Evolutionary conservation across 2,113 vertebrate species (phyloP).

Genomic region (Lampris megalopsis): DNA sequence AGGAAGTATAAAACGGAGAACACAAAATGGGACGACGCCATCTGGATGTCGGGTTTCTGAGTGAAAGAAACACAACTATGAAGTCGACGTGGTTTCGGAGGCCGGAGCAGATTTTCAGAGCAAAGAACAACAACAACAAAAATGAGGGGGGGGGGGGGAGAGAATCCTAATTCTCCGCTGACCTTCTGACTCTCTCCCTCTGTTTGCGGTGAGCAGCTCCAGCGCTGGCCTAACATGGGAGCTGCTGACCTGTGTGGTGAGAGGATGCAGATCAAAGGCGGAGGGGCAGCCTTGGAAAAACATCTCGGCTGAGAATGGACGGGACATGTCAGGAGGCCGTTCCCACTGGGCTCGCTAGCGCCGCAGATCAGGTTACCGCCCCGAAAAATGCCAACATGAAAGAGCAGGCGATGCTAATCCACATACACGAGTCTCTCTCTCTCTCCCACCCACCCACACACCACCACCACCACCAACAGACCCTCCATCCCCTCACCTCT

Average conservation of each 20-base stretch:
- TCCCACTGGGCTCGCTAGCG: conserved; percentile 85
- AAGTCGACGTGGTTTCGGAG: conserved; percentile 7
- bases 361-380: conserved; percentile 88
- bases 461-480: conserved; percentile 63
- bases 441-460: conserved; percentile 54
- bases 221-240: conserved; percentile 78
- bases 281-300: conserved; percentile 93
- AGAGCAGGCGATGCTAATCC: conserved; percentile 85
- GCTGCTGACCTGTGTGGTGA: conserved; percentile 85
- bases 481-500: conserved; percentile 7
- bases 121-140: conserved; percentile 17
- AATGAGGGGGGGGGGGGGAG: neutral
- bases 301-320: conserved; percentile 93
- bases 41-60: no score
- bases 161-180: conserved; percentile 8
- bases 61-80: no score
- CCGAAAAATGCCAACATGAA: conserved; percentile 86
- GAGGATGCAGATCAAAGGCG: conserved; percentile 89
- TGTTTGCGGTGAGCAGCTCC: conserved; percentile 51
- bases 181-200: conserved; percentile 58
- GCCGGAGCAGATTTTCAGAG: conserved; percentile 12
- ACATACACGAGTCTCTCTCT: conserved; percentile 77
- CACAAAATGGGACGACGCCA: neutral
- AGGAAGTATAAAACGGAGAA: conserved; percentile 10
- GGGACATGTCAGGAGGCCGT: conserved; percentile 93